Conservation (phyloP, 2,888 invertebrate species). For the Watsonalla binaria region DNA sequence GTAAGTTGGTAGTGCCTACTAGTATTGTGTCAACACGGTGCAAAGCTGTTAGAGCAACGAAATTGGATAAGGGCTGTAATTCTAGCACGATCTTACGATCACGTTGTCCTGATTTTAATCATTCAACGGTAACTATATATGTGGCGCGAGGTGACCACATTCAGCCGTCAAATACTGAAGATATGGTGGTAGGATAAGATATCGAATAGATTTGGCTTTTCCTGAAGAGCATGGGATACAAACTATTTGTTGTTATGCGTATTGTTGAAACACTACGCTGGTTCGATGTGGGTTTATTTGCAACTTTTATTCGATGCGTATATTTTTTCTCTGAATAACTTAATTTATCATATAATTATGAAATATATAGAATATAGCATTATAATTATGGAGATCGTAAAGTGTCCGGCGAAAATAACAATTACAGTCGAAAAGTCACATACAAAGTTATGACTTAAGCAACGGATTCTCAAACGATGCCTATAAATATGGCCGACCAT, state of each 20-base stretch:
- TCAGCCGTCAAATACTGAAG: no score
- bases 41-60: constrained; percentile 23
- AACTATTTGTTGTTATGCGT: no score
- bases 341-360: no score
- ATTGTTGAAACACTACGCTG: no score
- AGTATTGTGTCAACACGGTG: constrained; percentile 12
- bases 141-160: not conserved
- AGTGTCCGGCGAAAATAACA: constrained; percentile 25
- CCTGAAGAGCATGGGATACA: no score
- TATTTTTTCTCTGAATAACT: no score
- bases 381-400: not conserved
- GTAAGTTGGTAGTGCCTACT: constrained; percentile 3
- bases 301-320: no score
- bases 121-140: not conserved
- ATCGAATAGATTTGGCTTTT: no score
- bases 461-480: constrained; percentile 20
- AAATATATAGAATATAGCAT: no score
- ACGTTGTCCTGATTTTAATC: constrained; percentile 9
- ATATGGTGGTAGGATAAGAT: no score
- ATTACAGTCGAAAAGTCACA: constrained; percentile 29
- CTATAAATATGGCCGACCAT: constrained; percentile 37
- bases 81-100: constrained; percentile 17
- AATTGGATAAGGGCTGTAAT: constrained; percentile 27
- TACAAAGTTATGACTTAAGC: constrained; percentile 22
- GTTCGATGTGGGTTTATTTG: no score